Evolutionary conservation across 2,797 vertebrate species (phyloP), one percentile per base, ranked within the genome.

Genomic region (Alca torda): DNA sequence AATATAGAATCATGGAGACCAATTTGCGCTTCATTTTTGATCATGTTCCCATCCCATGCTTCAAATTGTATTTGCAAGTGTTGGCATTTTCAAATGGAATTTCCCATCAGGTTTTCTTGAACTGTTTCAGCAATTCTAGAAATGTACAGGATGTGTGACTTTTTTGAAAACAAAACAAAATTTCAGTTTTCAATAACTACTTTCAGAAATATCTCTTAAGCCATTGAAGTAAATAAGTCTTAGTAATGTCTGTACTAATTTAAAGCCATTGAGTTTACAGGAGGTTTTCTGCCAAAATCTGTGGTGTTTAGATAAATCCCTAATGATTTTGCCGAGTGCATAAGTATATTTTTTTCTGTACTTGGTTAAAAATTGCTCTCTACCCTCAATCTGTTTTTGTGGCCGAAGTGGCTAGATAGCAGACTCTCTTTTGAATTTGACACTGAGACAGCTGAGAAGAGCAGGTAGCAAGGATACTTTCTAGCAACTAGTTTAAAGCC

Each of bases 11-110:
- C 43, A 25, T 9, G 53, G 79, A 83, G 60, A 93, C 82, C 16
- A 75, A 51, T 61, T 86, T 91, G 50, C 3, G 6, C 39, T 87
- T 90, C 0, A 1, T 9, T 89, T 91, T 92, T 85, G 45, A 57
- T 61, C 45, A 7, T 21, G 64, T 73, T 91, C 60, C 53, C 48
- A 57, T 77, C 56, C 75, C 19, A 2, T 96, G 64, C 57, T 95
- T 87, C 35, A 77, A 54, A 87, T 43, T 63, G 50, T 91, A 28
- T 83, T 90, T 92, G 80, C 75, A 92, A 89, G 37, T 46, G 53
- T 57, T 93, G 88, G 57, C 81, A 46, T 96, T 97, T 92, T 87
- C 46, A 72, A 54, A 54, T 89, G 78, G 91, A 94, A 95, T 95
- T 96, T 93, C 94, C 60, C 53, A 85, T 89, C 64, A 21, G 23